Conservation (phyloP, 2,888 invertebrate species). For the Phrixothrix hirtus region DNA sequence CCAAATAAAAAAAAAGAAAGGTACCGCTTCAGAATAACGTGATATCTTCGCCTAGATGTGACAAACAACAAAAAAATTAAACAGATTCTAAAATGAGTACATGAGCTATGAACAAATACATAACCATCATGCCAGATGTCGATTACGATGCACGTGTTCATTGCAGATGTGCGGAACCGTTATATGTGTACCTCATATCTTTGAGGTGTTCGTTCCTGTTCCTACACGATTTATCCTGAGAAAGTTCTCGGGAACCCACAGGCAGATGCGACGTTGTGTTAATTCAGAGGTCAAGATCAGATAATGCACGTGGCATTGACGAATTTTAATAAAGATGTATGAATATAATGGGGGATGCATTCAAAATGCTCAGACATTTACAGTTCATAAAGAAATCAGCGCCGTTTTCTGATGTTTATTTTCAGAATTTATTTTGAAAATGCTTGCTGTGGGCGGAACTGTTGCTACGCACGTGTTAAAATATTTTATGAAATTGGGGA, state of each 20-base stretch:
- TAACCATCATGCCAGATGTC: conserved; percentile 46
- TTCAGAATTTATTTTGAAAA: too few species aligned
- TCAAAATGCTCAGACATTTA: neutral
- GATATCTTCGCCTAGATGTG: too few species aligned
- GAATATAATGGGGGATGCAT: conserved; percentile 1
- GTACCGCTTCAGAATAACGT: too few species aligned
- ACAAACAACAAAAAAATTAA: too few species aligned
- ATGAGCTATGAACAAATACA: too few species aligned
- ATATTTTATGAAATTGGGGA: too few species aligned
- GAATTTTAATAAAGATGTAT: conserved; percentile 12
- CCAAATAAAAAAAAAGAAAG: too few species aligned
- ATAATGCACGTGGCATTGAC: conserved; percentile 20
- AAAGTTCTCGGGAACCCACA: conserved; percentile 10
- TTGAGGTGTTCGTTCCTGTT: conserved; percentile 16
- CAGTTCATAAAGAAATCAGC: neutral
- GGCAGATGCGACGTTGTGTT: conserved; percentile 19
- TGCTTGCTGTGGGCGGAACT: too few species aligned
- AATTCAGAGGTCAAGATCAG: conserved; percentile 25
- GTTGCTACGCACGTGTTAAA: too few species aligned
- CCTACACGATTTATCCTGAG: conserved; percentile 11
- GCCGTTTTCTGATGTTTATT: neutral
- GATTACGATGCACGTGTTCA: conserved; percentile 44
- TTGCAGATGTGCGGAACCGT: conserved; percentile 48
- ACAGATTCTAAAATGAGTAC: too few species aligned
- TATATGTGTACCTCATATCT: conserved; percentile 35